Percentiles rank a stretch among this genome's conserved stretches.
Conservation (phyloP, 2,797 vertebrate species). For the Malacoctenus gilli region DNA sequence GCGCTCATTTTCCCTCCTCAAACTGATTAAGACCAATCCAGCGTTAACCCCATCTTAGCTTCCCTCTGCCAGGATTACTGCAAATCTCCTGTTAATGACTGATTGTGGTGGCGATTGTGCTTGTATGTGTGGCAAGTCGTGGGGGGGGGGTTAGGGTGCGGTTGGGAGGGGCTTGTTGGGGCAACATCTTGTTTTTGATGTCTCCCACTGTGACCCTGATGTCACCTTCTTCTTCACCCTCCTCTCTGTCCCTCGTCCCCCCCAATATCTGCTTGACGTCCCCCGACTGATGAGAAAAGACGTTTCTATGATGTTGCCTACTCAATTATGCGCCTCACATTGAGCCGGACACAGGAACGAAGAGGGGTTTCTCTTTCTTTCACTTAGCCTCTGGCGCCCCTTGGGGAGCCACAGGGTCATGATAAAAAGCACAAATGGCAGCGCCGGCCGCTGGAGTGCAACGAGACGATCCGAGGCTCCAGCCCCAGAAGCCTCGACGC, state of each 20-base stretch:
- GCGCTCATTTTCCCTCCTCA: slow-evolving; percentile 40
- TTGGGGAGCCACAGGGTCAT: slow-evolving; percentile 39
- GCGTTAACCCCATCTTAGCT: slow-evolving; percentile 64
- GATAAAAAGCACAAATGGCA: slow-evolving; percentile 57
- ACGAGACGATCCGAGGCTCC: slow-evolving; percentile 36
- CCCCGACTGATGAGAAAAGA: slow-evolving; percentile 26
- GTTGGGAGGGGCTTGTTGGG: slow-evolving; percentile 16
- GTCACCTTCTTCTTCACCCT: slow-evolving; percentile 11
- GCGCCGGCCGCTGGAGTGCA: slow-evolving; percentile 31
- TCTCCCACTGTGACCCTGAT: slow-evolving; percentile 26
- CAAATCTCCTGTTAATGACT: slow-evolving; percentile 66
- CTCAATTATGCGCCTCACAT: slow-evolving; percentile 50
- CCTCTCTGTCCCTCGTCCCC: slow-evolving; percentile 21
- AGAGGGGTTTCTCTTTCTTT: slow-evolving; percentile 30
- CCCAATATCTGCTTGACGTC: slow-evolving; percentile 16
- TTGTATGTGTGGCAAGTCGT: slow-evolving; percentile 6
- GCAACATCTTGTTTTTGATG: slow-evolving; percentile 55
- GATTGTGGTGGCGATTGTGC: slow-evolving; percentile 38
- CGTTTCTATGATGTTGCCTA: slow-evolving; percentile 35
- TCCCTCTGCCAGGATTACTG: slow-evolving; percentile 60
- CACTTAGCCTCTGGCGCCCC: slow-evolving; percentile 21
- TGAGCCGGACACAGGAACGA: slow-evolving; percentile 23
- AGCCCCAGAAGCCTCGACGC: slow-evolving; percentile 19
- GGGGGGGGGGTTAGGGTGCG: neutral
- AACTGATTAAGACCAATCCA: slow-evolving; percentile 71